Conservation (phyloP, 2,797 vertebrate species). For the Amniataba percoides region DNA sequence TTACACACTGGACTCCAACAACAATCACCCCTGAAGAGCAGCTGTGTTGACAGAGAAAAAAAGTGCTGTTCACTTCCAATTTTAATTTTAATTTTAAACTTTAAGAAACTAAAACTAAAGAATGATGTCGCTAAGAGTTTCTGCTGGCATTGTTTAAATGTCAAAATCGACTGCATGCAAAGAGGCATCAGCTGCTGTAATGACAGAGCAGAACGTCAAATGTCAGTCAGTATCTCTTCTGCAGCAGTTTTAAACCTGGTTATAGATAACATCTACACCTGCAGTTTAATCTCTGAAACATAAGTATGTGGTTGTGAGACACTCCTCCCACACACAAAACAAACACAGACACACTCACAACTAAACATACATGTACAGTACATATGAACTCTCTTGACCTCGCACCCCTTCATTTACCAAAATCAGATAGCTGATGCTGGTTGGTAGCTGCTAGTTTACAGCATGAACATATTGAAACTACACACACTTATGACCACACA, state of each 20-base stretch:
- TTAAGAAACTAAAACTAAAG: background rate
- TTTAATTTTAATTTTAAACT: no score
- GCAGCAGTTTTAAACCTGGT: background rate
- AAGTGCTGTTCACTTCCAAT: background rate
- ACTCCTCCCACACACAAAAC: background rate
- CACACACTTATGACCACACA: background rate
- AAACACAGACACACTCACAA: no score
- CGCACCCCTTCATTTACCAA: background rate
- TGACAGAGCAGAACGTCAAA: background rate
- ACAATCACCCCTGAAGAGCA: background rate
- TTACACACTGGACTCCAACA: background rate
- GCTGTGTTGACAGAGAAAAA: background rate
- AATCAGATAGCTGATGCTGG: background rate
- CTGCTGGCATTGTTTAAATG: background rate
- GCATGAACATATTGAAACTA: background rate
- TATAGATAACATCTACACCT: constrained; percentile 20
- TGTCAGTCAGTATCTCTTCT: background rate
- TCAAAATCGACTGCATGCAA: background rate
- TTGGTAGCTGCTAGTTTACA: background rate
- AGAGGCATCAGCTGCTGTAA: background rate
- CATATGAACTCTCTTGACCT: background rate
- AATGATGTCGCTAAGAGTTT: accelerated
- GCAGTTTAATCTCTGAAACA: constrained; percentile 10
- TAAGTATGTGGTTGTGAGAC: background rate
- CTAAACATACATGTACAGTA: background rate